Base-by-base conservation (phyloP, 1,140 invertebrate species). In the Brachionus rubens region DNA sequence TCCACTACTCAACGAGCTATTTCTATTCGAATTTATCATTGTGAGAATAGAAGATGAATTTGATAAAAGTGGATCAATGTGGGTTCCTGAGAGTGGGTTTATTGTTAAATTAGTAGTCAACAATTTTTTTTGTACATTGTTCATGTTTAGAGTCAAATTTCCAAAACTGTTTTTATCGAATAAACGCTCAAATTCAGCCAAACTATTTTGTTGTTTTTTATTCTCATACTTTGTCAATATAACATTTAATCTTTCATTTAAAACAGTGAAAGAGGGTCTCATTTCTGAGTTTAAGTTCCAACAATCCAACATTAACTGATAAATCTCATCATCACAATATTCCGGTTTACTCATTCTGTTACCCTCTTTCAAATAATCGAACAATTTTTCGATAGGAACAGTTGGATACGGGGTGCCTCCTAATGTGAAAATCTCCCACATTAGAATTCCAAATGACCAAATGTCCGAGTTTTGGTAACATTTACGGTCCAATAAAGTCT, bases 401-500 rank as follows among this genome's bases (percentile, higher is more conserved):
- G 82, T 84, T 4, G 86, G 87, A 80, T 88, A 87, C 6, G 87
- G 87, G 50, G 85, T 86, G 12, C 85, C 87, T 30, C 87, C 87
- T 21, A 88, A 79, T 0, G 86, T 87, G 81, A 88, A 87, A 28
- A 87, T 86, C 77, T 87, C 87, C 87, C 87, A 87, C 36, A 88
- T 78, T 33, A 88, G 72, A 40, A 87, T 83, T 9, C 86, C 87
- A 80, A 81, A 87, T 3, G 86, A 86, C 86, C 86, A 87, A 90
- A 98, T 94, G 85, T 99, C 96, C 80, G 91, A 95, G 85, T 96
- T 92, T 16, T 91, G 91, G 2, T 94, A 97, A 82, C 96, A 98
- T 26, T 96, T 88, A 80, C 94, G 89, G 78, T 94, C 91, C 81
- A 94, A 96, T 4, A 99, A 84, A 0, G 95, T 93, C 84, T 99